These are phyloP conservation scores for Amblyjoppa proteus DNA, from an alignment of 2,888 invertebrate species.

Conservation along the genomic window DNA sequence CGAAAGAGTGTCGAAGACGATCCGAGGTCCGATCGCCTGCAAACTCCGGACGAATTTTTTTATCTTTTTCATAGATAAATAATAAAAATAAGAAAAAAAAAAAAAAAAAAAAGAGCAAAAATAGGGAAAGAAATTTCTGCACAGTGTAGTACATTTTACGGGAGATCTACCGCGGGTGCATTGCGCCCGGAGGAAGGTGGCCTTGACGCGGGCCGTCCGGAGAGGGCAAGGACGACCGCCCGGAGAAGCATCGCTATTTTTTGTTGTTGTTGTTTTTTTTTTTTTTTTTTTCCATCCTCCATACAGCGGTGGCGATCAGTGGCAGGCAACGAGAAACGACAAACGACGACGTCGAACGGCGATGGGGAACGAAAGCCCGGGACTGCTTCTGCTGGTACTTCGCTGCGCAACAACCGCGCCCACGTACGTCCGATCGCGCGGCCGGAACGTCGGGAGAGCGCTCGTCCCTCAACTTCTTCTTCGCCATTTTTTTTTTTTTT, in stretches of 20 bases:
- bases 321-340: constrained; percentile 4
- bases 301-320: constrained; percentile 56
- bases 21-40: background rate
- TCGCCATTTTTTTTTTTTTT: too few species aligned
- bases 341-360: constrained; percentile 40
- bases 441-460: constrained; percentile 1
- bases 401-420: constrained; percentile 68
- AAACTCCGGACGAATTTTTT: too few species aligned
- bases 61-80: too few species aligned
- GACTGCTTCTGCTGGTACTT: constrained; percentile 31
- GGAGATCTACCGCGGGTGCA: constrained; percentile 78
- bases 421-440: constrained; percentile 60
- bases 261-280: constrained; percentile 75
- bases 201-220: constrained; percentile 83
- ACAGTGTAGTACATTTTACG: constrained; percentile 75
- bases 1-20: background rate
- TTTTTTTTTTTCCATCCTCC: constrained; percentile 46
- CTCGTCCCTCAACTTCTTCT: constrained; percentile 13
- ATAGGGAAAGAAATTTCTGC: constrained; percentile 36
- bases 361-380: constrained; percentile 13
- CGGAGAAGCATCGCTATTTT: constrained; percentile 72
- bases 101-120: too few species aligned
- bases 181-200: constrained; percentile 82
- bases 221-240: constrained; percentile 84
- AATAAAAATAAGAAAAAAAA: too few species aligned